Percentiles rank a stretch among this genome's conserved stretches.
These are phyloP conservation scores for Coenonympha arcania DNA, from an alignment of 2,888 invertebrate genomes.

Conservation along the genomic window DNA sequence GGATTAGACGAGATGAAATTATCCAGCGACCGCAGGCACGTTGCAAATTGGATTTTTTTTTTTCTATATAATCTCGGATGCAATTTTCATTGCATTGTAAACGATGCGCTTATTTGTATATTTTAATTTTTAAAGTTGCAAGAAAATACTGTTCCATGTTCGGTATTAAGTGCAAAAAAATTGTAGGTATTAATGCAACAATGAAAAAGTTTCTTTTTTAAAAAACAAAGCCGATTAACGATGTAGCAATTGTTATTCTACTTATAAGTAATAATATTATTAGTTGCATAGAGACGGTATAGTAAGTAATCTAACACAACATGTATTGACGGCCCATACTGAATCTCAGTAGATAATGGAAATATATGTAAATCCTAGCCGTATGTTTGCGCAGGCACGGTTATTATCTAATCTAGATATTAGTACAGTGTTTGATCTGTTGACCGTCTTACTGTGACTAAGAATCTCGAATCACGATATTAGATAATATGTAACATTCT, in stretches of 20 bases:
- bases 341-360: slow-evolving; percentile 6
- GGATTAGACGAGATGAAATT: slow-evolving; percentile 30
- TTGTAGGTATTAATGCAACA: no score
- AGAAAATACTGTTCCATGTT: no score
- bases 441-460: not conserved
- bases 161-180: no score
- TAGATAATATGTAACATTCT: no score
- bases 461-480: no score
- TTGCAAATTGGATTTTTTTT: slow-evolving; percentile 29
- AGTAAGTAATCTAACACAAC: not conserved
- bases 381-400: slow-evolving; percentile 15
- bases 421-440: slow-evolving; percentile 3
- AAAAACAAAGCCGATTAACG: no score
- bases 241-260: no score
- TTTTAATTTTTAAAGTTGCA: no score
- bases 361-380: slow-evolving; percentile 10
- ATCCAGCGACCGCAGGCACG: slow-evolving; percentile 21
- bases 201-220: no score
- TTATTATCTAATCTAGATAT: slow-evolving; percentile 14
- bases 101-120: no score
- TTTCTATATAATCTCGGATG: slow-evolving; percentile 27
- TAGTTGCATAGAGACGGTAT: not conserved
- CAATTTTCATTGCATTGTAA: slow-evolving; percentile 27
- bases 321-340: slow-evolving; percentile 1
- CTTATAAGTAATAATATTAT: no score